Evolutionary conservation across 2,888 invertebrate species (phyloP).

Genomic region (Leistus spinibarbis): DNA sequence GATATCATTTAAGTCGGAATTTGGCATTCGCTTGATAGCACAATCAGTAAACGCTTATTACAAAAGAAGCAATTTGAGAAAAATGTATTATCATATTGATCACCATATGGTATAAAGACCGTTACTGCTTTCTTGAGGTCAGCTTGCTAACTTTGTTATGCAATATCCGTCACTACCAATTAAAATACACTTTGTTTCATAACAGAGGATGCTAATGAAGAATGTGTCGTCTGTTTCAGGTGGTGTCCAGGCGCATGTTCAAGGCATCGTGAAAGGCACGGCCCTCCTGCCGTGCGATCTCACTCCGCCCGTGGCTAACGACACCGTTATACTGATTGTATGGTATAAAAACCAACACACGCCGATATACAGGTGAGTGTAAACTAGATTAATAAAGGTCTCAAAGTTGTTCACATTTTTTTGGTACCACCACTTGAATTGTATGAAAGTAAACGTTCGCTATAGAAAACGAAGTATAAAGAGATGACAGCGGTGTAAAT

Average conservation of each 20-base stretch:
- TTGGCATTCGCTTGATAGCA: no score
- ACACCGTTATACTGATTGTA: slow-evolving; percentile 82
- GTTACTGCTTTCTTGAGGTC: not conserved
- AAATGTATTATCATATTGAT: no score
- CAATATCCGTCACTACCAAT: not conserved
- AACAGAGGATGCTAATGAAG: slow-evolving; percentile 8
- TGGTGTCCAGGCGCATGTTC: slow-evolving; percentile 59
- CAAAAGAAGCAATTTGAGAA: no score
- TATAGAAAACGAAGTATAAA: no score
- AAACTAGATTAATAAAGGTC: not conserved
- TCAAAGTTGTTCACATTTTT: not conserved
- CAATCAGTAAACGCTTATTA: no score
- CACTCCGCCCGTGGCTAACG: slow-evolving; percentile 75
- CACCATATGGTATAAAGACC: no score
- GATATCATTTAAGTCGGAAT: no score
- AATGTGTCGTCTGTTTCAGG: slow-evolving; percentile 52
- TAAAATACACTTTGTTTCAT: slow-evolving; percentile 9
- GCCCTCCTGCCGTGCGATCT: slow-evolving; percentile 88
- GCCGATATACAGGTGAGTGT: slow-evolving; percentile 85
- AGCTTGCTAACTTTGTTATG: slow-evolving; percentile 2
- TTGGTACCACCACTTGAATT: no score
- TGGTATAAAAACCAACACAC: slow-evolving; percentile 89
- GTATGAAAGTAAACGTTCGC: no score
- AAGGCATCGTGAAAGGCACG: slow-evolving; percentile 77
- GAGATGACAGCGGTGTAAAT: no score